Evolutionary conservation across 1,140 invertebrate species (phyloP).

Genomic region (Ptiloglossa arizonensis): DNA sequence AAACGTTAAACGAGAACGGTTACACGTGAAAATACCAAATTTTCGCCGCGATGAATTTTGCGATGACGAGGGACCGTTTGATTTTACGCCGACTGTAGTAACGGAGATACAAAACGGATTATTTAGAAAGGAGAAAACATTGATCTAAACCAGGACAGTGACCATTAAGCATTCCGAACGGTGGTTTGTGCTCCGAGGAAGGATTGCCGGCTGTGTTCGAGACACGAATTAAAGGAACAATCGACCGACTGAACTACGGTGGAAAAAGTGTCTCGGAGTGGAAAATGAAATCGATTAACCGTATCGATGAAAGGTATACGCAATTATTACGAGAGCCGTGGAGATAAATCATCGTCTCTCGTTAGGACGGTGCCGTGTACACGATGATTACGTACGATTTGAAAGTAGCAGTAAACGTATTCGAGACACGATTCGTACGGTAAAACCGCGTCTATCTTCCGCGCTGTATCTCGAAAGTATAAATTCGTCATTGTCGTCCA

Average conservation of each 20-base stretch:
- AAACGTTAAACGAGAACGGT: too few species aligned
- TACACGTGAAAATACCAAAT: too few species aligned
- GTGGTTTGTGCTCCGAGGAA: neutral
- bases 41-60: too few species aligned
- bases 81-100: neutral
- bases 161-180: neutral
- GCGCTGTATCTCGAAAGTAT: conserved; percentile 38
- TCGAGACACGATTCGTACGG: neutral
- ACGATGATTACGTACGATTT: neutral
- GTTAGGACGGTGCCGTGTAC: too few species aligned
- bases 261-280: neutral
- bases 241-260: too few species aligned
- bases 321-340: neutral
- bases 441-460: conserved; percentile 3
- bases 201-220: neutral
- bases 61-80: too few species aligned
- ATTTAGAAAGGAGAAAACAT: conserved; percentile 1
- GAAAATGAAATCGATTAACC: neutral
- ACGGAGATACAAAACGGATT: neutral
- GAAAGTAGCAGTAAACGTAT: neutral
- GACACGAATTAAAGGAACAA: too few species aligned
- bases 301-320: neutral
- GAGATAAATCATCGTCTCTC: too few species aligned
- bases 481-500: conserved; percentile 48
- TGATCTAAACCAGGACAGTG: neutral